Conservation (phyloP, 2,113 vertebrate species). For the Oreochromis aureus region DNA sequence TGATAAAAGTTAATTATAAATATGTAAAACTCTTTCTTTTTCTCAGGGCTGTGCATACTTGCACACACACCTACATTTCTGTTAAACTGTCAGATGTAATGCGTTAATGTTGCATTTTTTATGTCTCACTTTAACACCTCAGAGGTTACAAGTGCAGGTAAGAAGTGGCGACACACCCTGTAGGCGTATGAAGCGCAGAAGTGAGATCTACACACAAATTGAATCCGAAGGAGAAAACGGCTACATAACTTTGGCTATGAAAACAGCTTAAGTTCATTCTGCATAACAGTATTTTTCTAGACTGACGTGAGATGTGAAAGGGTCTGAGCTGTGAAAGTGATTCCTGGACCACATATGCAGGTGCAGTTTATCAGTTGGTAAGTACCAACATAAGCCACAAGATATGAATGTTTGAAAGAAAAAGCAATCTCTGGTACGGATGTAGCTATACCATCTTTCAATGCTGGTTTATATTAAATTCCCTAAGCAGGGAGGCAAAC, state of each 20-base stretch:
- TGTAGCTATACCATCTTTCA: constrained; percentile 50
- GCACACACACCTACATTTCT: not conserved
- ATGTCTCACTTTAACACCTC: not conserved
- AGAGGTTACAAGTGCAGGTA: not conserved
- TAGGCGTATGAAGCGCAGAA: not conserved
- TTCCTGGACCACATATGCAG: constrained; percentile 7
- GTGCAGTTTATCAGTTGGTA: constrained; percentile 12
- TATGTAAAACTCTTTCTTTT: not conserved
- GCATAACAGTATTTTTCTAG: not conserved
- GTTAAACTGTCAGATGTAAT: not conserved
- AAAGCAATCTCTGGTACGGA: constrained; percentile 27
- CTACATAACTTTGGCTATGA: not conserved
- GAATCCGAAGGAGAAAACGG: not conserved
- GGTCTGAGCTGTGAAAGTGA: constrained; percentile 1
- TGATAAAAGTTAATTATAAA: not conserved
- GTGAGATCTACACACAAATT: constrained; percentile 6
- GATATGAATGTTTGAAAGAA: constrained; percentile 20
- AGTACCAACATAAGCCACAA: constrained; percentile 10
- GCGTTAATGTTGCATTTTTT: not conserved
- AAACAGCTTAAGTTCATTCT: not conserved
- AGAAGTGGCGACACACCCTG: not conserved
- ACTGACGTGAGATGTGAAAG: not conserved
- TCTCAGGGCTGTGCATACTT: not conserved
- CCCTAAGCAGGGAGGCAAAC: constrained; percentile 57
- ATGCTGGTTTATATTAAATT: constrained; percentile 64